These are phyloP conservation scores for Pilophorus perplexus DNA, from an alignment of 2,888 invertebrate species.

Conservation along the genomic window DNA sequence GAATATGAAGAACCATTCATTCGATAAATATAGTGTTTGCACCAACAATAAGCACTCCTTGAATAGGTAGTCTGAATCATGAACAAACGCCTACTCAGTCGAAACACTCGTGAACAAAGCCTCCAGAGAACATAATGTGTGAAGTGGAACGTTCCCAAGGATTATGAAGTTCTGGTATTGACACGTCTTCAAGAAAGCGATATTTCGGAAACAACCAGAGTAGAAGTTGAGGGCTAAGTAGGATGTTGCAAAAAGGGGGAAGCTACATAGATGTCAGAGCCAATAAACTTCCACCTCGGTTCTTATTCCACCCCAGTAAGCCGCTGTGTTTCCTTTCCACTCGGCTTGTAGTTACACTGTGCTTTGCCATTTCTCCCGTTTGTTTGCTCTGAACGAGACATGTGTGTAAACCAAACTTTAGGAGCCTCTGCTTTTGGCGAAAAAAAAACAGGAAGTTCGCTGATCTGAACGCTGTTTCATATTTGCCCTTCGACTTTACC, in stretches of 20 bases:
- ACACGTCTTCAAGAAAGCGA: background rate
- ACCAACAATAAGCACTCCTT: too few species aligned
- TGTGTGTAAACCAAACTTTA: constrained; percentile 16
- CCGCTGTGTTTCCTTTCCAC: background rate
- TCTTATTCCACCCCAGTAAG: constrained; percentile 25
- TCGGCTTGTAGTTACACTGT: background rate
- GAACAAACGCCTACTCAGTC: too few species aligned
- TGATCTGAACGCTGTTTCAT: constrained; percentile 19
- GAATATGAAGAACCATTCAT: too few species aligned
- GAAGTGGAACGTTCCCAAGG: too few species aligned
- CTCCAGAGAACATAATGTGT: too few species aligned
- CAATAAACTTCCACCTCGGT: constrained; percentile 6
- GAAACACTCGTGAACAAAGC: too few species aligned
- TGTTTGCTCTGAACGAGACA: background rate
- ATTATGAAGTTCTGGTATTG: too few species aligned
- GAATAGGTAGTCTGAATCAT: too few species aligned
- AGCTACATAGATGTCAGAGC: background rate
- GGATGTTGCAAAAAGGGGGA: background rate
- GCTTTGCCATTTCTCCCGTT: background rate
- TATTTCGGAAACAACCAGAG: constrained; percentile 11
- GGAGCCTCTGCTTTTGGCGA: too few species aligned
- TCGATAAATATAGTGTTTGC: too few species aligned
- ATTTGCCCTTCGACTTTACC: constrained; percentile 24
- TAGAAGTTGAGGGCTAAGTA: constrained; percentile 10
- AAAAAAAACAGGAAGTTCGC: constrained; percentile 12